A percentile compares a stretch with the other conserved stretches of the same genome.
These are phyloP conservation scores for Cephus nigrinus DNA, from an alignment of 2,888 invertebrate genomes.

Conservation along the genomic window DNA sequence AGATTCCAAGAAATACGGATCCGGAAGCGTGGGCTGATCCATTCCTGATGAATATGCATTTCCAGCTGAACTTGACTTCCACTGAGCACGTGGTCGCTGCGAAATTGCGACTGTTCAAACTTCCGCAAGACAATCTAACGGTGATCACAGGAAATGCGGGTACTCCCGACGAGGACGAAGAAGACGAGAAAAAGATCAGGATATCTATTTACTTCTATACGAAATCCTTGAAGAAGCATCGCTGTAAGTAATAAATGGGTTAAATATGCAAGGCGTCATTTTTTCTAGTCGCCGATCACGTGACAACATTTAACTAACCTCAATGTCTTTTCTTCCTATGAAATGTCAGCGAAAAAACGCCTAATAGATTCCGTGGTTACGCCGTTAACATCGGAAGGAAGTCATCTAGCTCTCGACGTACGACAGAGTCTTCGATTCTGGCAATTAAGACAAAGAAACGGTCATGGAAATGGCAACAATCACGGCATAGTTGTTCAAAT, in stretches of 20 bases:
- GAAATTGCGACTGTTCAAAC: slow-evolving; percentile 68
- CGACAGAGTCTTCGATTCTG: slow-evolving; percentile 56
- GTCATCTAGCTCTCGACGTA: slow-evolving; percentile 57
- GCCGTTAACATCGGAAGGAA: slow-evolving; percentile 49
- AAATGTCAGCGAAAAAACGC: slow-evolving; percentile 53
- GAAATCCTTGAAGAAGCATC: slow-evolving; percentile 69
- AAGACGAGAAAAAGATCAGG: slow-evolving; percentile 70
- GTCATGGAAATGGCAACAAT: slow-evolving; percentile 51
- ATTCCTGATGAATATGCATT: slow-evolving; percentile 70
- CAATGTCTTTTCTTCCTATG: neutral
- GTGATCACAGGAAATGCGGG: slow-evolving; percentile 34
- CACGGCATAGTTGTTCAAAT: slow-evolving; percentile 70
- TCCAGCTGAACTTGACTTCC: slow-evolving; percentile 68
- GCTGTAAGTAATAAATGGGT: slow-evolving; percentile 63
- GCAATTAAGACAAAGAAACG: slow-evolving; percentile 43
- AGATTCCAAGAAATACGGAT: slow-evolving; percentile 69
- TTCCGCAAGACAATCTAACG: slow-evolving; percentile 65
- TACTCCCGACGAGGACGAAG: slow-evolving; percentile 49
- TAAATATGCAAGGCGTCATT: neutral
- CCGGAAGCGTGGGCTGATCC: slow-evolving; percentile 69
- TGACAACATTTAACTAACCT: neutral
- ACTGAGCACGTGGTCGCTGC: slow-evolving; percentile 69
- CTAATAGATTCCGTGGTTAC: slow-evolving; percentile 61
- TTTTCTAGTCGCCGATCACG: neutral
- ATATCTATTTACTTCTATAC: slow-evolving; percentile 73